Percentiles rank a stretch among this genome's conserved stretches.
phyloP scores from a whole-genome alignment of 2,113 vertebrate species.

The Urocitellus parryii region DNA sequence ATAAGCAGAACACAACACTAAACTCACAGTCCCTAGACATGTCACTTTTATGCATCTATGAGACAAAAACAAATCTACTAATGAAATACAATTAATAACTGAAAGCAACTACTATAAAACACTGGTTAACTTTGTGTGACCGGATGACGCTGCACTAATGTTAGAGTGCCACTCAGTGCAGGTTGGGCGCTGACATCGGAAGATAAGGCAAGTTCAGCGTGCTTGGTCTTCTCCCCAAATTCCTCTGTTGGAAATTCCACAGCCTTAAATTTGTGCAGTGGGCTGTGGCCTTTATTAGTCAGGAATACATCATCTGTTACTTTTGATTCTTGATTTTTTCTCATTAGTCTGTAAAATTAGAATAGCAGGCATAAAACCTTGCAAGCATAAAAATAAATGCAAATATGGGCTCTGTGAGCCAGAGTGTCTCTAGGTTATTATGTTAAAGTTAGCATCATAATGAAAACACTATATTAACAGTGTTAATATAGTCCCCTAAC shows the following conservation, averaged over 20 bases:
- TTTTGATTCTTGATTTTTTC: constrained; percentile 9
- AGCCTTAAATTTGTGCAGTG: not conserved
- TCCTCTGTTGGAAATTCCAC: not conserved
- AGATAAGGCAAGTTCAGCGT: not conserved
- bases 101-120: not conserved
- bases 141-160: not conserved
- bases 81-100: not conserved
- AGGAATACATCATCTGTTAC: not conserved
- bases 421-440: not conserved
- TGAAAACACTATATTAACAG: not conserved
- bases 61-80: not conserved
- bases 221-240: not conserved
- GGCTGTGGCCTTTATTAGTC: not conserved
- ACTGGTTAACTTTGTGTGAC: not conserved
- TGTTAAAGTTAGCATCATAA: not conserved
- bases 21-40: not conserved
- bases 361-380: not conserved
- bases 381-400: not conserved
- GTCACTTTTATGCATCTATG: not conserved
- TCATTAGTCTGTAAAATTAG: not conserved
- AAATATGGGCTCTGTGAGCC: not conserved
- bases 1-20: not conserved
- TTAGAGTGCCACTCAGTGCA: not conserved
- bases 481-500: not conserved
- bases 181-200: not conserved